These are phyloP conservation scores for Ligdia adustata DNA, from an alignment of 2,888 invertebrate genomes.

Conservation along the genomic window DNA sequence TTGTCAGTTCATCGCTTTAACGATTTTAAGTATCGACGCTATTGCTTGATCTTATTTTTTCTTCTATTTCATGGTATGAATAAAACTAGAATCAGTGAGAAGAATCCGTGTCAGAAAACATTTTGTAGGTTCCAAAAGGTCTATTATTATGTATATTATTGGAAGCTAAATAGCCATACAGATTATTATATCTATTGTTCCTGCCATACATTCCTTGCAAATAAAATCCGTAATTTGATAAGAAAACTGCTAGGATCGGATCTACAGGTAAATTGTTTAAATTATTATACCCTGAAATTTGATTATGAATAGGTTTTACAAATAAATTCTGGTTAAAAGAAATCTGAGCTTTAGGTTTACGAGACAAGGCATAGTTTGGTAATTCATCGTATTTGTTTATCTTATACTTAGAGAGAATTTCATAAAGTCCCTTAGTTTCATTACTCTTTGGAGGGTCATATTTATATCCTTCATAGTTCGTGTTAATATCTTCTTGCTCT, in stretches of 20 bases:
- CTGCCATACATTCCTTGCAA: constrained; percentile 66
- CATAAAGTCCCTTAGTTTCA: constrained; percentile 39
- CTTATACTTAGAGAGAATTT: constrained; percentile 63
- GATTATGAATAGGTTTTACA: constrained; percentile 39
- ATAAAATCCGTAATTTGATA: constrained; percentile 87
- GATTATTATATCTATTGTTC: constrained; percentile 69
- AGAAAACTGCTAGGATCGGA: constrained; percentile 84
- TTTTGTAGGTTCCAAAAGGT: constrained; percentile 86
- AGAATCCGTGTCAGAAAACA: constrained; percentile 71
- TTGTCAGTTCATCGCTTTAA: too few species aligned
- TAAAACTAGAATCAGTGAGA: constrained; percentile 23
- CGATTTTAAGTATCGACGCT: too few species aligned
- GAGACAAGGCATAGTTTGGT: constrained; percentile 63
- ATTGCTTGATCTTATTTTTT: too few species aligned
- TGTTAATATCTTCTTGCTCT: constrained; percentile 24
- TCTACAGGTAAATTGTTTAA: constrained; percentile 82
- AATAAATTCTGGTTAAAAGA: constrained; percentile 29
- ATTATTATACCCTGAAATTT: constrained; percentile 72
- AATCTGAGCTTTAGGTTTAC: constrained; percentile 39
- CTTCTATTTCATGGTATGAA: too few species aligned
- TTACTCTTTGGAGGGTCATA: constrained; percentile 38
- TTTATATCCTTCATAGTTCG: constrained; percentile 33
- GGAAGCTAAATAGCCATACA: constrained; percentile 85
- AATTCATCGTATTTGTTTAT: constrained; percentile 56
- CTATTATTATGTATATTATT: constrained; percentile 87